phyloP scores from a whole-genome alignment of 2,888 invertebrate species.

The Ethmia dodecea region DNA sequence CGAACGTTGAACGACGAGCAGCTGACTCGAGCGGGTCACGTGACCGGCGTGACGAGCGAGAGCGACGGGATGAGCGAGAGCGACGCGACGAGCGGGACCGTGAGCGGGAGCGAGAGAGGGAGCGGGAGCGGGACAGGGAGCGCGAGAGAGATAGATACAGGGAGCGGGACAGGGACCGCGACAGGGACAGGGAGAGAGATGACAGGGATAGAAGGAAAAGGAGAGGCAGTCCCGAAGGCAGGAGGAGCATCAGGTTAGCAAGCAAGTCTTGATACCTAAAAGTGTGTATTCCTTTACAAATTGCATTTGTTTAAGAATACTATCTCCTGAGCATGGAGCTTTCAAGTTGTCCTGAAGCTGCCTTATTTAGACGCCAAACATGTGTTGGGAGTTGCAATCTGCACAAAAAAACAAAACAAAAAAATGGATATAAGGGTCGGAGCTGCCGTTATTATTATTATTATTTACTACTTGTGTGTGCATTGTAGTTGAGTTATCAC shows the following conservation, averaged over 20 bases:
- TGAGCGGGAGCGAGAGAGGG: conserved; percentile 35
- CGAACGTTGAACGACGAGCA: conserved; percentile 79
- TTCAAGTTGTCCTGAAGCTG: too few species aligned
- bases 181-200: conserved; percentile 45
- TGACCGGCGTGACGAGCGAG: conserved; percentile 42
- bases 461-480: too few species aligned
- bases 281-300: too few species aligned
- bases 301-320: too few species aligned
- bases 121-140: conserved; percentile 42
- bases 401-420: too few species aligned
- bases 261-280: too few species aligned
- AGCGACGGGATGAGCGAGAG: conserved; percentile 30
- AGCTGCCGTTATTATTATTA: too few species aligned
- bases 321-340: too few species aligned
- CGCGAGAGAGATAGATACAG: conserved; percentile 46
- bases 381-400: too few species aligned
- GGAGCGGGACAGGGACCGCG: conserved; percentile 40
- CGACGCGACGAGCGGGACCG: conserved; percentile 42
- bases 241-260: conserved; percentile 62
- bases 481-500: too few species aligned
- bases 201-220: conserved; percentile 63
- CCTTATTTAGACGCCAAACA: too few species aligned
- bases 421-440: too few species aligned
- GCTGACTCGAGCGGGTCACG: conserved; percentile 65
- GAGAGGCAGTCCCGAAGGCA: conserved; percentile 60